These are phyloP conservation scores for Drosophila subquinaria DNA, from an alignment of 2,888 invertebrate species.

Conservation along the genomic window DNA sequence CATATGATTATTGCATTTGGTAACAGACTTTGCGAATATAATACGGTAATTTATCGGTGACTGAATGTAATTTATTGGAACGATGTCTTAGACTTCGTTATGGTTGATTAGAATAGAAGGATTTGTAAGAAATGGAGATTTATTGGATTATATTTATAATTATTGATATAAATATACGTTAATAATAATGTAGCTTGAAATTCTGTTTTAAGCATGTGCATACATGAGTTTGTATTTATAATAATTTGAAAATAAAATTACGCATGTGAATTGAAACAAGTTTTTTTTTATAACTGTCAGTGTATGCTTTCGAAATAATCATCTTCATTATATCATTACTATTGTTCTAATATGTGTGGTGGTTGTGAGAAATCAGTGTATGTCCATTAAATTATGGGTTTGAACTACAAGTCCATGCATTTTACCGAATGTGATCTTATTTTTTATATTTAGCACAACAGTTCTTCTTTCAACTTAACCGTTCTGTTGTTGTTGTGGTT, in stretches of 20 bases:
- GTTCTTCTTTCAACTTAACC: conserved; percentile 38
- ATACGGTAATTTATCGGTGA: not conserved
- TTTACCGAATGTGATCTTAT: conserved; percentile 54
- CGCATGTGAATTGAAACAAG: conserved; percentile 34
- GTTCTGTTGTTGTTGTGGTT: conserved; percentile 36
- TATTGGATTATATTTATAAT: conserved; percentile 72
- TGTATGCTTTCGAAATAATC: conserved; percentile 37
- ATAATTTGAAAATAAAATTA: conserved; percentile 49
- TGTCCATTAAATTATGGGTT: conserved; percentile 41
- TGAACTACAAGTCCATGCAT: conserved; percentile 42
- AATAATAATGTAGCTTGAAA: conserved; percentile 62
- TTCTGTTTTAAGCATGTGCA: conserved; percentile 55
- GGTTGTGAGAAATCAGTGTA: conserved; percentile 42
- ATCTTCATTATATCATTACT: conserved; percentile 39
- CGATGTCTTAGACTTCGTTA: not conserved
- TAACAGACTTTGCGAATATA: conserved; percentile 7
- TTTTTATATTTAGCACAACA: conserved; percentile 44
- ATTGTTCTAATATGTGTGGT: conserved; percentile 46
- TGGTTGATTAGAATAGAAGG: conserved; percentile 8
- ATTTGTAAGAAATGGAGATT: conserved; percentile 69
- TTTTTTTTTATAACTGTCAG: conserved; percentile 39
- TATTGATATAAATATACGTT: conserved; percentile 72
- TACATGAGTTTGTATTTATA: conserved; percentile 55
- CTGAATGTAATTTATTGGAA: conserved; percentile 3
- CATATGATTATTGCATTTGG: conserved; percentile 4